Percentiles rank a stretch among this genome's conserved stretches.
Conservation (phyloP, 2,888 invertebrate species). For the Agapostemon virescens region DNA sequence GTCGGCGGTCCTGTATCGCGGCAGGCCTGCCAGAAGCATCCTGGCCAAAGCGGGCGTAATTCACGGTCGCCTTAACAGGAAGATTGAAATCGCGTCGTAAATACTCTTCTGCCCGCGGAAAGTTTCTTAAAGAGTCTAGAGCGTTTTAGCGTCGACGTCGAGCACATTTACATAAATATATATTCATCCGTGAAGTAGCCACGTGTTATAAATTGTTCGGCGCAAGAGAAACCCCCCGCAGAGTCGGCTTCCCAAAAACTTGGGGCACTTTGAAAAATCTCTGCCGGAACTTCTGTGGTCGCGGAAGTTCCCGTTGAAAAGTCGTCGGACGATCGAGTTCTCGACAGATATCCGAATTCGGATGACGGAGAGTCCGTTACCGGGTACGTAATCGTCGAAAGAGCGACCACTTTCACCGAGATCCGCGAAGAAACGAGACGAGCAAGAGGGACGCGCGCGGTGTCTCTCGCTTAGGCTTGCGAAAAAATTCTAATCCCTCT, state of each 20-base stretch:
- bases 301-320: background rate
- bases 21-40: background rate
- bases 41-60: background rate
- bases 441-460: background rate
- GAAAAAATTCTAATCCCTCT: slow-evolving; percentile 33
- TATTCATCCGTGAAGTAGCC: background rate
- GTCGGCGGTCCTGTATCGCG: background rate
- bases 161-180: slow-evolving; percentile 12
- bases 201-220: slow-evolving; percentile 8
- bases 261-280: background rate
- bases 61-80: background rate
- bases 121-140: slow-evolving; percentile 4
- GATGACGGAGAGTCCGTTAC: slow-evolving; percentile 8
- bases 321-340: background rate
- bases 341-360: background rate
- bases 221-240: background rate
- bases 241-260: background rate
- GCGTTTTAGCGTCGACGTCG: background rate
- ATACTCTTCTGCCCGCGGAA: background rate
- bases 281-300: background rate
- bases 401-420: slow-evolving; percentile 48
- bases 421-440: slow-evolving; percentile 24
- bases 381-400: slow-evolving; percentile 23
- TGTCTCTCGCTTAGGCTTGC: background rate
- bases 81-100: slow-evolving; percentile 5